Base-by-base conservation (phyloP, 2,888 invertebrate species). In the Mellilla xanthometata region DNA sequence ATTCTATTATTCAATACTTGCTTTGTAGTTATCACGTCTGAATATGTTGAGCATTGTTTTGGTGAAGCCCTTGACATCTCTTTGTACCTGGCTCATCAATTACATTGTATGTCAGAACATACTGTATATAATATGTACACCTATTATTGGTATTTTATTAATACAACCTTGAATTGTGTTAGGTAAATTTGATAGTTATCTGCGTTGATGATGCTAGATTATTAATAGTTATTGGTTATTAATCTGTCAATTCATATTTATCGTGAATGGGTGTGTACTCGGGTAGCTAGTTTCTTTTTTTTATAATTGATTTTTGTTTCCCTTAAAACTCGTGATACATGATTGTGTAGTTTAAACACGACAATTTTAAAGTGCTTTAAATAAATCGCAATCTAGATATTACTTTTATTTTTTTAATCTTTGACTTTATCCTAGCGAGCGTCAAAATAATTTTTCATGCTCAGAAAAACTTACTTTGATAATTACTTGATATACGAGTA, bases 11-110 rank as follows among this genome's bases (percentile, higher is more conserved):
- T 10, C 13, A 35, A 35, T 27, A 36, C 15, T 24, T 11, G 10
- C n/a, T 8, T 19, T 12, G 29, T n/a, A 40, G 15, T 40, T 40
- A 27, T 10, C 22, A 34, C n/a, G n/a, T 28, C 15, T 5, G 6
- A 19, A 19, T 1, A 19, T 19, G 15, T 19, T 3, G 3, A 19
- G 26, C 31, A 51, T 54, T 54, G 52, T 52, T 42, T 50, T 12
- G 15, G 19, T 13, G 39, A 28, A 28, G 30, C 42, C 56, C 54
- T 57, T 57, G 54, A 51, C 54, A 51, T 52, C 54, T 53, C 39
- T 40, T 19, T 35, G 29, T 35, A 31, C 27, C 28, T 40, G 12
- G 11, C 32, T 36, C 12, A 39, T 49, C 32, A 48, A 52, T 46
- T 45, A 56, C 24, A 39, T 31, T 38, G 39, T 33, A 35, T 36